These are phyloP conservation scores for Branchipolynoe longqiensis DNA, from an alignment of 2,888 invertebrate genomes.

Conservation along the genomic window DNA sequence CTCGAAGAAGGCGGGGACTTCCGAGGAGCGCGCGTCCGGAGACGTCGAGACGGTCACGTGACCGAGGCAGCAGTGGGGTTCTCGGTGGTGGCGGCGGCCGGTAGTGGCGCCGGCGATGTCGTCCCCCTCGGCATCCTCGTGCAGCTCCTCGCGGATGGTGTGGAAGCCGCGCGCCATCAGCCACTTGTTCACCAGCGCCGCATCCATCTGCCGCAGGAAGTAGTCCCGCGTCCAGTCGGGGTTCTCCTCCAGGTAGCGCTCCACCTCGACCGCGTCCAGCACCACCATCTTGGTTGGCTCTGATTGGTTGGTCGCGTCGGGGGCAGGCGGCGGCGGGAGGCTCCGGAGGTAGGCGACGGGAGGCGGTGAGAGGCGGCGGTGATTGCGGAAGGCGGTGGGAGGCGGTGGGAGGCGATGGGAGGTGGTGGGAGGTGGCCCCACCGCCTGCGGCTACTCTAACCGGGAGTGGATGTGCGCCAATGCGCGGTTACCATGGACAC, in stretches of 20 bases:
- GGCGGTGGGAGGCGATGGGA: neutral
- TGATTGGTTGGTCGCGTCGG: neutral
- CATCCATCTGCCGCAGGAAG: slow-evolving; percentile 83
- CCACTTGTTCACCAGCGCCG: slow-evolving; percentile 83
- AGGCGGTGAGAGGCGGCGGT: neutral
- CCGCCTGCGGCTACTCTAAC: too few relatives aligned
- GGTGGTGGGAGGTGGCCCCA: too few relatives aligned
- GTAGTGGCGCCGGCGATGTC: slow-evolving; percentile 2
- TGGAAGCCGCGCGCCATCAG: slow-evolving; percentile 82
- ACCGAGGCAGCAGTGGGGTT: neutral
- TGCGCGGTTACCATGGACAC: too few relatives aligned
- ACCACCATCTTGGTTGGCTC: slow-evolving; percentile 59
- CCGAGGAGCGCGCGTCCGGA: slow-evolving; percentile 54
- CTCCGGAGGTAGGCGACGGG: neutral
- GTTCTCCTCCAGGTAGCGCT: slow-evolving; percentile 83
- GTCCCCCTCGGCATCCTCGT: too few relatives aligned
- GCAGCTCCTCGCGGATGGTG: slow-evolving; percentile 80
- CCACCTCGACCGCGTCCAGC: slow-evolving; percentile 79
- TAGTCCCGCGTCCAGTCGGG: slow-evolving; percentile 82
- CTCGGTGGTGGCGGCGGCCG: slow-evolving; percentile 10
- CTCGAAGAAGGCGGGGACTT: slow-evolving; percentile 10
- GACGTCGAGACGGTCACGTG: slow-evolving; percentile 59
- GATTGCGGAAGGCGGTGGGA: neutral
- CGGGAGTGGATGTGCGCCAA: too few relatives aligned
- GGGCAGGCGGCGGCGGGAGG: neutral